Percentiles rank a stretch among this genome's conserved stretches.
Evolutionary conservation across 92 coral and sea anemone species (phyloP).

Genomic region (Zoanthus gigantus): DNA sequence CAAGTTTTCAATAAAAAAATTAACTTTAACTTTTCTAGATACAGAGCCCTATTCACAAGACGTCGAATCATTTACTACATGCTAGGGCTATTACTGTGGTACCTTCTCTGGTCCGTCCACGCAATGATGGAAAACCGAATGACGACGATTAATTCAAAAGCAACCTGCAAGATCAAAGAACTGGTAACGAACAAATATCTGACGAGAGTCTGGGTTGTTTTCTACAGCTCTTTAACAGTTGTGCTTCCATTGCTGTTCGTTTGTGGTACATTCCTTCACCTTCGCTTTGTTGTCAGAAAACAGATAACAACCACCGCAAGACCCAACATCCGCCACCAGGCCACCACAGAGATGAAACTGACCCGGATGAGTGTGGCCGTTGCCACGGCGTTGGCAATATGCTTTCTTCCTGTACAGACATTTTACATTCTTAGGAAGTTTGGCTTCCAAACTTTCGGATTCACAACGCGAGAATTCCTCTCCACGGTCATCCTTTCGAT

Average conservation of each 20-base stretch:
- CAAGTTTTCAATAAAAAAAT: background rate
- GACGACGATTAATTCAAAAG: background rate
- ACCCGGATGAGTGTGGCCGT: too few relatives aligned
- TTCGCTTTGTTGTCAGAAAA: background rate
- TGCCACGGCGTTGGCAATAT: too few relatives aligned
- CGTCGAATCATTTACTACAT: constrained; percentile 21
- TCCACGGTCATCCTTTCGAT: background rate
- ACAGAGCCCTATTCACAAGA: constrained; percentile 10
- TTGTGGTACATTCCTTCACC: constrained; percentile 12
- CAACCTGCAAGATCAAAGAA: background rate
- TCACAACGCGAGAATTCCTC: background rate
- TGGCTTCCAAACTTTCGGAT: background rate
- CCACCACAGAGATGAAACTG: constrained; percentile 1
- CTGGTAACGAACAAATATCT: background rate
- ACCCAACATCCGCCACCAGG: background rate
- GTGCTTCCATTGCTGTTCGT: background rate
- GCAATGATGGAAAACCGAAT: constrained; percentile 8
- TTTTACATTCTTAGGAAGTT: constrained; percentile 4
- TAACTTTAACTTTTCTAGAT: background rate
- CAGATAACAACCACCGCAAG: background rate
- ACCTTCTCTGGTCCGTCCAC: background rate
- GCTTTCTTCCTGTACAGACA: background rate
- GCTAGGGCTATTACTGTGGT: background rate
- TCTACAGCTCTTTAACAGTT: background rate
- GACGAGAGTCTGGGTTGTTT: background rate